These are phyloP conservation scores for Catostomus latipinnis DNA, from an alignment of 2,797 vertebrate genomes.

Conservation along the genomic window DNA sequence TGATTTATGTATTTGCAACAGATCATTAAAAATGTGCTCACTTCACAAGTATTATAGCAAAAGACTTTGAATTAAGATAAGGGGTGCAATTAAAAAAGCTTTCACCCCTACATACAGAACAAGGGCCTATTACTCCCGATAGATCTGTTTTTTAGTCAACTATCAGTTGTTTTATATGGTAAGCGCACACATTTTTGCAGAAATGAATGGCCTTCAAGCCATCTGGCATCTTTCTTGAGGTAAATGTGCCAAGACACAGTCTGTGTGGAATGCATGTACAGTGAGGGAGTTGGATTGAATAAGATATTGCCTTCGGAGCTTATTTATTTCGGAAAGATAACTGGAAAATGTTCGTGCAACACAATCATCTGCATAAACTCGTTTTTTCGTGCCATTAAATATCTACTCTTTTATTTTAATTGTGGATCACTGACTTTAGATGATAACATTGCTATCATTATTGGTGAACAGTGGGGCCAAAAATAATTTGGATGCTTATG, in stretches of 20 bases:
- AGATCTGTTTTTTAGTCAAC: constrained; percentile 57
- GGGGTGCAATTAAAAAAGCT: constrained; percentile 48
- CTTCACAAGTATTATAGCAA: not conserved
- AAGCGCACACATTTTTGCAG: constrained; percentile 46
- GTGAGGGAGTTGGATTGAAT: constrained; percentile 33
- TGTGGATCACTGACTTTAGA: not conserved
- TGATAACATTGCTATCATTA: not conserved
- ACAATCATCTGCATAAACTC: constrained; percentile 10
- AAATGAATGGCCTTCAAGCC: constrained; percentile 49
- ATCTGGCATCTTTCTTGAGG: constrained; percentile 54
- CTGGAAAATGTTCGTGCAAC: constrained; percentile 17
- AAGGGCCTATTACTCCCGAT: constrained; percentile 47
- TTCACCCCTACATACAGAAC: constrained; percentile 37
- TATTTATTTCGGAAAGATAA: constrained; percentile 35
- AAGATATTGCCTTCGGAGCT: constrained; percentile 24
- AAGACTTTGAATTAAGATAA: constrained; percentile 22
- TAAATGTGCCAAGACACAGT: constrained; percentile 51
- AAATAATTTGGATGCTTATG: too few species aligned
- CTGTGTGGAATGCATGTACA: constrained; percentile 39
- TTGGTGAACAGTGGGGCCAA: too few species aligned
- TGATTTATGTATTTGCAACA: not conserved
- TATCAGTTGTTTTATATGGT: constrained; percentile 58
- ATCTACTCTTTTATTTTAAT: not conserved
- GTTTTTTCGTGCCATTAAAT: not conserved
- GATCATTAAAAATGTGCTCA: not conserved